A percentile compares a stretch with the other conserved stretches of the same genome.
Conservation (phyloP, 2,113 vertebrate genomes). For the Myiopsitta monachus region DNA sequence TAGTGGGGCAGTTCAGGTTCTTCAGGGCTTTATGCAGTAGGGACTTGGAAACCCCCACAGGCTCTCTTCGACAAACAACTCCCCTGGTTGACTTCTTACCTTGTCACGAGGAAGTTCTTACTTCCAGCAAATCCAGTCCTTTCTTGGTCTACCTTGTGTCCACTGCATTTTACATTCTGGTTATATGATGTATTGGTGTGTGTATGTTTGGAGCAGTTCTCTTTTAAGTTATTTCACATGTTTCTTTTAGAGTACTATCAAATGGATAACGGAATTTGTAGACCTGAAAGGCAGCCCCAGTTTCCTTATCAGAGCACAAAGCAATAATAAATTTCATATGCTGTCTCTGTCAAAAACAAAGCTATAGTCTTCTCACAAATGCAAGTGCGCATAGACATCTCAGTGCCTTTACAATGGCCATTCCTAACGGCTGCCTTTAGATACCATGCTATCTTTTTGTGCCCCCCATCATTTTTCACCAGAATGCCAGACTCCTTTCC, state of each 20-base stretch:
- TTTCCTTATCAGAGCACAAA: not conserved
- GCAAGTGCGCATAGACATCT: not conserved
- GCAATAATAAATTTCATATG: not conserved
- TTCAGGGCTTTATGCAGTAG: not conserved
- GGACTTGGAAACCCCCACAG: not conserved
- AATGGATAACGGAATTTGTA: not conserved
- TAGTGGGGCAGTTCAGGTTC: fast-evolving
- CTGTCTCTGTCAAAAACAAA: not conserved
- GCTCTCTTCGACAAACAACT: not conserved
- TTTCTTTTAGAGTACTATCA: not conserved
- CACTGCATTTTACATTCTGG: not conserved
- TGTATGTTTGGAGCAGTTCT: not conserved
- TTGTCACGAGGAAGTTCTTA: not conserved
- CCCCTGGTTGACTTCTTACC: not conserved
- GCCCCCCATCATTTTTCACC: fast-evolving
- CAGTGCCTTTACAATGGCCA: not conserved
- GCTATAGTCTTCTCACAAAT: not conserved
- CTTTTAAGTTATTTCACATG: not conserved
- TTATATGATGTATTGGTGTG: not conserved
- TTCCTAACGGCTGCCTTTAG: not conserved
- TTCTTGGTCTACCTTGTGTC: not conserved
- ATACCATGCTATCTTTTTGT: not conserved
- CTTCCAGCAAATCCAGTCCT: not conserved
- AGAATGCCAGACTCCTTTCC: not conserved
- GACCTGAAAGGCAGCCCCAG: not conserved